Conservation (phyloP, 2,888 invertebrate species). For the Drosophila mettleri region DNA sequence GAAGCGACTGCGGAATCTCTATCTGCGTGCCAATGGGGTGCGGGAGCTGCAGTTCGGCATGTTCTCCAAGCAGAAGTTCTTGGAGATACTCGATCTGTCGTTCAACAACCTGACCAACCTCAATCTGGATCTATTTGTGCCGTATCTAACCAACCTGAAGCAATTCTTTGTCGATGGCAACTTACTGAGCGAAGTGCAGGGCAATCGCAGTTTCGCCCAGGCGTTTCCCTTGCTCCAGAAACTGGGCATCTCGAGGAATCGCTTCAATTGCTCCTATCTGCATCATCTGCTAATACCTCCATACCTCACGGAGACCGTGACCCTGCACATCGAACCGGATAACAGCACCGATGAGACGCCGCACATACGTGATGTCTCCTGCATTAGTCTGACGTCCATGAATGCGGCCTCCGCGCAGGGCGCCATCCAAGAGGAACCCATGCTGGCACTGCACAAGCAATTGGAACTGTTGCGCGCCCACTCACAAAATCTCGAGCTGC, state of each 20-base stretch:
- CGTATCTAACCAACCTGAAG: conserved; percentile 80
- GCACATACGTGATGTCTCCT: conserved; percentile 83
- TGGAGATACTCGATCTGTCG: conserved; percentile 86
- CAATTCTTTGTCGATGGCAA: conserved; percentile 83
- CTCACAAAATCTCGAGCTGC: conserved; percentile 74
- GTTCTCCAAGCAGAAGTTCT: conserved; percentile 83
- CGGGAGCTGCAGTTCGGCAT: conserved; percentile 82
- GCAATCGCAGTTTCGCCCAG: conserved; percentile 77
- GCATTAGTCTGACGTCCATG: conserved; percentile 57
- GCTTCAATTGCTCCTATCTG: conserved; percentile 83
- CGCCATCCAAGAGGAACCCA: conserved; percentile 21
- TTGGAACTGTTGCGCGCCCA: conserved; percentile 71
- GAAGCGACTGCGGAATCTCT: conserved; percentile 79
- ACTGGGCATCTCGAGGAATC: conserved; percentile 82
- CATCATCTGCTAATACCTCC: conserved; percentile 82
- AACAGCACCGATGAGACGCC: conserved; percentile 74
- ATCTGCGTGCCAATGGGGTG: conserved; percentile 77
- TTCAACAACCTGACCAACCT: conserved; percentile 86
- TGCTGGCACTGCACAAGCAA: conserved; percentile 61
- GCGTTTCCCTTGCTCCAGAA: conserved; percentile 81
- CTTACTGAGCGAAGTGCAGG: conserved; percentile 79
- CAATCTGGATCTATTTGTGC: conserved; percentile 84
- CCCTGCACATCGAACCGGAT: conserved; percentile 82
- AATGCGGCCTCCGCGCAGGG: conserved; percentile 12
- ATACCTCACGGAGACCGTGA: conserved; percentile 71